Percentiles rank a stretch among this genome's conserved stretches.
phyloP scores from a whole-genome alignment of 35 echinoderm and acorn worm species.

The Strongylocentrotus purpuratus region DNA sequence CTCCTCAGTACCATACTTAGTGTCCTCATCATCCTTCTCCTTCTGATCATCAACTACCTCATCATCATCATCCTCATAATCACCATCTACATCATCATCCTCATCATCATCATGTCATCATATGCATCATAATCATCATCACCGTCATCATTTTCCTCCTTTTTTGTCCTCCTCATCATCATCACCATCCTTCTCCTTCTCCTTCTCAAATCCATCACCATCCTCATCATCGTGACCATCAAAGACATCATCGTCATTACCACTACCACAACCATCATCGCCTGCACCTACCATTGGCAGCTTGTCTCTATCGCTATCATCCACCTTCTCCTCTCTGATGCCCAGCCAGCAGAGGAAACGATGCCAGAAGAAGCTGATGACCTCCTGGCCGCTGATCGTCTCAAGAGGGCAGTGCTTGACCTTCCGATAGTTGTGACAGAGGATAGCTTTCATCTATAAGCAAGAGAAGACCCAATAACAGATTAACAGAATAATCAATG shows the following conservation, averaged over 20 bases:
- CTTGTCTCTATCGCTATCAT: conserved; percentile 51
- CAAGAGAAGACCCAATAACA: neutral
- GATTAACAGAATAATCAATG: neutral
- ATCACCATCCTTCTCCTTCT: neutral
- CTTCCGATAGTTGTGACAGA: conserved; percentile 79
- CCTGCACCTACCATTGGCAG: conserved; percentile 37
- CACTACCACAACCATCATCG: neutral
- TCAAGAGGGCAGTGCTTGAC: conserved; percentile 62
- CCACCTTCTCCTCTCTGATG: conserved; percentile 40
- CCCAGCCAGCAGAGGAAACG: conserved; percentile 67
- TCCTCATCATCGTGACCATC: neutral
- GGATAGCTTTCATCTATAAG: conserved; percentile 77
- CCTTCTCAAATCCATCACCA: neutral
- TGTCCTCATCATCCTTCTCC: too few relatives aligned
- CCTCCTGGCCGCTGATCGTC: conserved; percentile 71
- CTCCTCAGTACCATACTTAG: too few relatives aligned
- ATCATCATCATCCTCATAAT: neutral
- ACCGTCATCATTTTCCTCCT: neutral
- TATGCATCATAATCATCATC: neutral
- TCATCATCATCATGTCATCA: conserved; percentile 9
- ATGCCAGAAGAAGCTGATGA: conserved; percentile 89
- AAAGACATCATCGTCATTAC: neutral
- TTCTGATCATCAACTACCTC: too few relatives aligned
- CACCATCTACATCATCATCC: neutral
- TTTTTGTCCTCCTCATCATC: neutral